Evolutionary conservation across 2,113 vertebrate genomes (phyloP), one percentile per base, ranked within the genome.

Genomic region (Saguinus imperator): DNA sequence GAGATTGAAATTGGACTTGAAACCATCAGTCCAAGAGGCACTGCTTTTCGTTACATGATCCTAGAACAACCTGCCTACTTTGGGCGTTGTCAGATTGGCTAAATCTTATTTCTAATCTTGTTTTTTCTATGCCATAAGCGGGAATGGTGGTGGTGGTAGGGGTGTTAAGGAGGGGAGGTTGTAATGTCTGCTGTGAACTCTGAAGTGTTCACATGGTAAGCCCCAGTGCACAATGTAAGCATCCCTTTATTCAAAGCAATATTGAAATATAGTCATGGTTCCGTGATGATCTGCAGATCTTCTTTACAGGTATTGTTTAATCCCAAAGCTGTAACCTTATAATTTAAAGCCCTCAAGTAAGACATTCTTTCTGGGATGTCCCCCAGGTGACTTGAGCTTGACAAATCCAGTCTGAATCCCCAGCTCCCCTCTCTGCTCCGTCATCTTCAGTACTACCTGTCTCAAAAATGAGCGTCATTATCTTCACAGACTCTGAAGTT

Each of bases 231-330:
- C 7, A 25, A 20, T 29, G 35, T 43, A 40, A 66, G 37, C 14
- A 13, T 37, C 16, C 21, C 37, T 27, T 52, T 21, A 21, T 35
- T 80, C 64, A 85, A 90, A 90, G 23, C 9, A 35, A 0, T n/a
- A 29, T 4, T 48, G 48, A 61, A 48, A 76, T 66, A 10, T 1
- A 2, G 20, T 48, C 57, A 50, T 11, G 32, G 45, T 29, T n/a
- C 50, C 0, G 0, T 20, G n/a, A 27, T 21, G 68, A 48, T 23
- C n/a, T 52, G 6, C 13, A 50, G 43, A 11, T 17, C 4, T 85
- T 84, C 6, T 37, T 48, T 43, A 37, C 68, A 4, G 4, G 76
- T 43, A 1, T 10, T 12, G 29, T 79, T 50, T 50, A 27, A 27
- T 16, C 29, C 3, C 7, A 35, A 84, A n/a, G 23, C 9, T 45